Evolutionary conservation across 2,797 vertebrate genomes (phyloP).

Genomic region (Peromyscus aztecus): DNA sequence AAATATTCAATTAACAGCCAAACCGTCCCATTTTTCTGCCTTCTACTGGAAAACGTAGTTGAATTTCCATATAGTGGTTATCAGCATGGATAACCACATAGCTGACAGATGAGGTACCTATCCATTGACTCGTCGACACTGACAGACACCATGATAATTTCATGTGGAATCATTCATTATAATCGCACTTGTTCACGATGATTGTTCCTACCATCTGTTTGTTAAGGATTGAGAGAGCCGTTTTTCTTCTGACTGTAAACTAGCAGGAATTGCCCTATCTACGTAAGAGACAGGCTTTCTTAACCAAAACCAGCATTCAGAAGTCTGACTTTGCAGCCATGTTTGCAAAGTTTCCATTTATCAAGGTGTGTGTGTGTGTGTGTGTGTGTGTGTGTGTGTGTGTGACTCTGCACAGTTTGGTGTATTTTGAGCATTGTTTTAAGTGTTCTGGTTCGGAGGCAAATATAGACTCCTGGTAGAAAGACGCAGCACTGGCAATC

Average conservation of each 20-base stretch:
- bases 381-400: background rate
- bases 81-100: background rate
- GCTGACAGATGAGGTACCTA: background rate
- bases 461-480: slow-evolving; percentile 66
- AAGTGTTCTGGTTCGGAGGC: slow-evolving; percentile 45
- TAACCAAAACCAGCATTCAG: background rate
- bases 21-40: background rate
- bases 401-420: background rate
- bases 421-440: slow-evolving; percentile 44
- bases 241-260: background rate
- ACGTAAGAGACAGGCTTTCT: background rate
- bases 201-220: slow-evolving; percentile 63
- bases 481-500: slow-evolving; percentile 68
- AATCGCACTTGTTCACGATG: slow-evolving; percentile 10
- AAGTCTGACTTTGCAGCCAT: background rate
- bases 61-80: background rate
- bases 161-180: slow-evolving; percentile 51
- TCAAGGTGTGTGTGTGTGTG: background rate
- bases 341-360: background rate
- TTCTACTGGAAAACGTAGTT: background rate
- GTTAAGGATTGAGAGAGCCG: slow-evolving; percentile 4
- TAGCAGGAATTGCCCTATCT: slow-evolving; percentile 20
- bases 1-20: slow-evolving; percentile 37
- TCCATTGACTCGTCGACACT: background rate
- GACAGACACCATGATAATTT: background rate